Base-by-base conservation (phyloP, 1,140 invertebrate genomes). In the Nasonia longicornis region DNA sequence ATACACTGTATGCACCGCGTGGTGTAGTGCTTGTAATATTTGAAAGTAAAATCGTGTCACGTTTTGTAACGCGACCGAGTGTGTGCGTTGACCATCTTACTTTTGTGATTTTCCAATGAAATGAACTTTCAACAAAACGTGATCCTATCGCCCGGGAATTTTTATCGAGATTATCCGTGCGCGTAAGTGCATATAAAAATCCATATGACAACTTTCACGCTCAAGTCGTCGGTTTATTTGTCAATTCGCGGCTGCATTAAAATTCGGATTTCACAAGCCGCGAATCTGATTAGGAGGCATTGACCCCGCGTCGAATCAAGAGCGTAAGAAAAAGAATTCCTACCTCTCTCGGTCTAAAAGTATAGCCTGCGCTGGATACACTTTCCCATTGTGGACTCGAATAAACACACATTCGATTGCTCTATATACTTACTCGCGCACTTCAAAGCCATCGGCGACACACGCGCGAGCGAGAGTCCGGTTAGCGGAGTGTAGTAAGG, bases 401-500 rank as follows among this genome's bases (percentile, higher is more conserved):
- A 48, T 48, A 48, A 48, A 48, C 1, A 66, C 64, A 22, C 64
- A 16, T 66, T 66, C 64, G 64, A 66, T 66, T 66, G 64, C 64
- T 66, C 67, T 31, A 74, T 58, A 74, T 58, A 74, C 71, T 20
- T 58, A 74, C 71, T 20, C 66, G 66, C n/a, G 22, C 11, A 48
- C 45, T 58, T 58, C 16, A n/a, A 20, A 58, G 52, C 52, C 52
- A 58, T 58, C 52, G 29, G 31, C 69, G 31, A 35, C 38, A 20
- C 20, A 12, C 73, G 58, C 42, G 76, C 42, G 64, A 76, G 84
- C 83, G 77, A 83, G 84, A 69, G 80, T 74, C 77, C 81, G 42
- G 75, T 78, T 75, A 69, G 72, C 14, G 66, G 38, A 74, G 75
- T 26, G 26, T 26, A 84, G 69, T 81, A 82, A 66, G n/a, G 31